Conservation (phyloP, 2,113 vertebrate species). For the Eptatretus burgeri region DNA sequence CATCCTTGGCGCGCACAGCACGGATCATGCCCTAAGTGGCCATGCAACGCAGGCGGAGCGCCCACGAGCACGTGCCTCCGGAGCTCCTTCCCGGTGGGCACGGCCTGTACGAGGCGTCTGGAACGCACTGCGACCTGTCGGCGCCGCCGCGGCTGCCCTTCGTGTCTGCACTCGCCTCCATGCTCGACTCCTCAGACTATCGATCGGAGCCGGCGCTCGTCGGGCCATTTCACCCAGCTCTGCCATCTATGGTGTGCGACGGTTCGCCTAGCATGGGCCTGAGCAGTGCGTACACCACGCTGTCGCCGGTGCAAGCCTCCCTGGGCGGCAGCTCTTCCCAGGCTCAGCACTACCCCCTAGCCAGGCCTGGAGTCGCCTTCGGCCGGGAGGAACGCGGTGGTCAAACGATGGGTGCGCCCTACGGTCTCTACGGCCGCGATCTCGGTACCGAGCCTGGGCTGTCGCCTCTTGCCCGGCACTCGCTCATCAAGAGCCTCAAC, state of each 20-base stretch:
- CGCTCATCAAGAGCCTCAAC: slow-evolving; percentile 20
- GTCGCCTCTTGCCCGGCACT: no score
- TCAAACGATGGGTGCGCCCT: slow-evolving; percentile 44
- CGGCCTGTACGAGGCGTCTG: slow-evolving; percentile 26
- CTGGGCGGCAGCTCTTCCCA: slow-evolving; percentile 58
- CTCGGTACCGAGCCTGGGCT: no score
- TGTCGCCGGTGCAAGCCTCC: slow-evolving; percentile 79
- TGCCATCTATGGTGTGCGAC: slow-evolving; percentile 72
- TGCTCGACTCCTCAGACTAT: slow-evolving; percentile 64
- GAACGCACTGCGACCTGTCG: slow-evolving; percentile 54
- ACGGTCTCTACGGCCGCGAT: slow-evolving; percentile 72
- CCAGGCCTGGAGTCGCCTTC: slow-evolving; percentile 62
- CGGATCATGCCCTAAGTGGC: slow-evolving; percentile 17
- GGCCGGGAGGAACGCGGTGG: slow-evolving; percentile 83
- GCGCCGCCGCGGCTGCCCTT: slow-evolving; percentile 48
- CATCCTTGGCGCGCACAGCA: no score
- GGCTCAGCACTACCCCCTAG: slow-evolving; percentile 46
- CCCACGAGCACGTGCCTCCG: slow-evolving; percentile 25
- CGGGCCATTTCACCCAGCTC: slow-evolving; percentile 54
- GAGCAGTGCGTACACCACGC: slow-evolving; percentile 78
- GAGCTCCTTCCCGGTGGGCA: slow-evolving; percentile 59
- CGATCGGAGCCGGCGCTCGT: slow-evolving; percentile 48
- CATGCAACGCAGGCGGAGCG: slow-evolving; percentile 27
- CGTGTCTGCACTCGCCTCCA: slow-evolving; percentile 55
- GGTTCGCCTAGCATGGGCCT: slow-evolving; percentile 59